Base-by-base conservation (phyloP, 2,888 invertebrate species). In the Lottia scabra region DNA sequence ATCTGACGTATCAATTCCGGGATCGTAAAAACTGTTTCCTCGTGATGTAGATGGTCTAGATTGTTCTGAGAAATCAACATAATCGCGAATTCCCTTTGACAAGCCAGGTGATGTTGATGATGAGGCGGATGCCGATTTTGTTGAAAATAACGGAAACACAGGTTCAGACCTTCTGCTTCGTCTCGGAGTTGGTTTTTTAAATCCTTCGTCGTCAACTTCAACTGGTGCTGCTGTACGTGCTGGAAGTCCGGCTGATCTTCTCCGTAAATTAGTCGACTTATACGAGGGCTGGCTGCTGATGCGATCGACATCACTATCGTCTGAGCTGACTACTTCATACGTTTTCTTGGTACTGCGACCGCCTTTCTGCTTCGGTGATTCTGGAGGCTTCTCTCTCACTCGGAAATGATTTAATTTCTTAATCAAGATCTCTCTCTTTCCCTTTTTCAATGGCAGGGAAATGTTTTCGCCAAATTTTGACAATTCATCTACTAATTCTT, bases 371-470 rank as follows among this genome's bases (percentile, higher is more conserved):
- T 23, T 23, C 23, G 56, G 12, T 56, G 56, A 56, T 13, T 56
- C 56, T 19, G 19, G 10, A 13, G 56, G 23, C 19, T 77, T 84
- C 65, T 81, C 80, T 74, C 78, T 79, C 12, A 83, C 81, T 72
- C 79, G 79, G 26, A 80, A 77, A 73, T 86, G 86, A 70, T 86
- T 84, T 8, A 84, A 78, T 73, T 85, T 85, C 76, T 85, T 86
- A 26, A 84, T 73, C 38, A 84, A 74, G 43, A 85, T 78, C 26
- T 81, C 80, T 27, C 85, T 73, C 69, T 80, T 84, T 68, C 78
- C 81, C 30, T 68, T 68, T 67, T 83, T 83, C 26, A 85, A 77
- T 23, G 85, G 84, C 23, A 83, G 67, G 48, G 78, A 82, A 43
- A 84, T 72, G 63, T 78, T 78, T 66, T 85, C 85, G 6, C 85